Base-by-base conservation (phyloP, 2,113 vertebrate species). In the Polyodon spathula region DNA sequence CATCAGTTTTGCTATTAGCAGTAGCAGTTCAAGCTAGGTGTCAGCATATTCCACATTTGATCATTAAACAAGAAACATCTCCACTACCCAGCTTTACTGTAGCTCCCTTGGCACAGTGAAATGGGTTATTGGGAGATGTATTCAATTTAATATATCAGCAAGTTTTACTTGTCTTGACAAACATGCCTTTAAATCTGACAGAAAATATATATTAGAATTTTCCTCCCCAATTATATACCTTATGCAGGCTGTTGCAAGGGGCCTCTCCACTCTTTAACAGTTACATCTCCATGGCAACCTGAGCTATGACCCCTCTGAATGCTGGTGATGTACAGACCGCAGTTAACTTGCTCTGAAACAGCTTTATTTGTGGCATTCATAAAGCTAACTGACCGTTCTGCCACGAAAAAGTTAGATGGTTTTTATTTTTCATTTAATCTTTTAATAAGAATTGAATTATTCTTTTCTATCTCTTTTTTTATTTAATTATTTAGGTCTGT, bases 171-270 rank as follows among this genome's bases (percentile, higher is more conserved):
- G 53, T 54, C 53, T 54, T 27, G 53, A 54, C 53, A 54, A 2
- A 54, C 53, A 54, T 16, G 15, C 5, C 53, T 54, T 4, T 17
- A 8, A 54, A 16, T 4, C 53, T 54, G 53, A 12, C 53, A 54
- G 53, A 54, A 54, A 27, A 54, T 54, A 54, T 54, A 54, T 54
- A 16, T 52, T 52, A 52, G 6, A 6, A 9, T 52, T 52, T 52
- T 52, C 50, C 14, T 52, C 15, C 15, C 53, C 53, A 54, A 54
- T 54, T 54, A 54, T 16, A 54, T 37, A 7, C 53, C 16, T 54
- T 16, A 54, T 16, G 7, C 16, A 17, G 53, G 53, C 16, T 37
- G 15, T 54, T 54, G 53, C 27, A 54, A 54, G 53, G 27, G 53
- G 53, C 57, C 42, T 8, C 4, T 16, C 5, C 12, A 10, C 37